These are phyloP conservation scores for Gadus chalcogrammus DNA, from an alignment of 2,113 vertebrate genomes.

Conservation along the genomic window DNA sequence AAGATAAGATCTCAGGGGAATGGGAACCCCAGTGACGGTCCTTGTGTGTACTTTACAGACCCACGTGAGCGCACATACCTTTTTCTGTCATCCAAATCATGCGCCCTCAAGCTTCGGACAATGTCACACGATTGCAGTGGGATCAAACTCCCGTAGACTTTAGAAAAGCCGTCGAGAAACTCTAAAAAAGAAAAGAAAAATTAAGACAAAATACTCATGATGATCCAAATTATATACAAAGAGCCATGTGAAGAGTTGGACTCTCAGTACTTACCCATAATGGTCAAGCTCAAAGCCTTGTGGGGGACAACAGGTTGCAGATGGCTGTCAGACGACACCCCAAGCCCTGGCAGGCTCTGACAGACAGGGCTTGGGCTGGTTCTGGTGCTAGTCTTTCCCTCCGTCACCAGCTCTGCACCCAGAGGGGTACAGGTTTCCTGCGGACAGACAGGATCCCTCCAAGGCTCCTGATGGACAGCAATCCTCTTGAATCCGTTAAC, in stretches of 20 bases:
- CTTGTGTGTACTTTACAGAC: no score
- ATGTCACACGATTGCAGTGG: constrained; percentile 85
- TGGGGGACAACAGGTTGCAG: constrained; percentile 3
- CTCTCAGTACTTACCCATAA: constrained; percentile 36
- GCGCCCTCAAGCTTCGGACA: constrained; percentile 48
- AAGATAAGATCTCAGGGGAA: no score
- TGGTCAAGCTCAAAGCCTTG: constrained; percentile 12
- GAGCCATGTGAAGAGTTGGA: background rate
- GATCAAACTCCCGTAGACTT: constrained; percentile 91
- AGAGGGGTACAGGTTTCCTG: no score
- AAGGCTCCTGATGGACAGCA: no score
- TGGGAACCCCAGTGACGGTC: no score
- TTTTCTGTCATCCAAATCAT: no score
- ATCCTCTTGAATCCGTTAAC: no score
- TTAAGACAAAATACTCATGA: background rate
- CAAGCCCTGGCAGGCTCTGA: background rate
- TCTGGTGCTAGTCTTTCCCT: background rate
- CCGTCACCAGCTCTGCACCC: no score
- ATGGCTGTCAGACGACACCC: background rate
- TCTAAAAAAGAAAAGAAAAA: constrained; percentile 70
- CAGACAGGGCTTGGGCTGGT: background rate
- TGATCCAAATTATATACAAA: background rate
- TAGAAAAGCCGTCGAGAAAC: constrained; percentile 85
- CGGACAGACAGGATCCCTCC: no score
- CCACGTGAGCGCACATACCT: no score